Percentiles rank a stretch among this genome's conserved stretches.
Evolutionary conservation across 2,113 vertebrate genomes (phyloP).

Genomic region (Hippotragus niger): DNA sequence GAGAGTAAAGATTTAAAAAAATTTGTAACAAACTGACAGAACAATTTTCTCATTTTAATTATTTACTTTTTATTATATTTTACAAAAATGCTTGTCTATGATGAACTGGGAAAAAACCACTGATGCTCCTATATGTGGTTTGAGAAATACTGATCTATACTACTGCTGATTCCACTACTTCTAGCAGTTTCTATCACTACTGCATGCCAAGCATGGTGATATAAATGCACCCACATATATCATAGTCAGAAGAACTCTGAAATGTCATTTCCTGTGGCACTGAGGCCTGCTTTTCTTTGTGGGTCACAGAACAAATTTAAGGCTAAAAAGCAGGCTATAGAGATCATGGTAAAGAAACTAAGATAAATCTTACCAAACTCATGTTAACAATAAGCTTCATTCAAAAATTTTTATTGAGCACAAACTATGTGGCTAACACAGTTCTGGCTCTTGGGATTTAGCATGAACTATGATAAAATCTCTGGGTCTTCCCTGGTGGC

Average conservation of each 20-base stretch:
- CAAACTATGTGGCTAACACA: neutral
- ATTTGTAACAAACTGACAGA: neutral
- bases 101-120: neutral
- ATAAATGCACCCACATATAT: neutral
- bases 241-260: neutral
- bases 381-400: neutral
- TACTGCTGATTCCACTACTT: neutral
- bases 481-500: neutral
- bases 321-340: neutral
- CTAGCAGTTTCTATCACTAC: neutral
- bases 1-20: neutral
- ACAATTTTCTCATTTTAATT: neutral
- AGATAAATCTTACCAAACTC: neutral
- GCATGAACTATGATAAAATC: neutral
- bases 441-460: neutral
- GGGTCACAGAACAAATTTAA: neutral
- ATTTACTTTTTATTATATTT: neutral
- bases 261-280: neutral
- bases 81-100: neutral
- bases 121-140: neutral
- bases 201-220: neutral
- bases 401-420: neutral
- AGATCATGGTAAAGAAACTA: neutral
- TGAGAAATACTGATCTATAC: neutral
- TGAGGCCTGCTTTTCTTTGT: neutral